Percentiles rank a stretch among this genome's conserved stretches.
phyloP scores from a whole-genome alignment of 2,113 vertebrate species.

The Daphoenositta chrysoptera region DNA sequence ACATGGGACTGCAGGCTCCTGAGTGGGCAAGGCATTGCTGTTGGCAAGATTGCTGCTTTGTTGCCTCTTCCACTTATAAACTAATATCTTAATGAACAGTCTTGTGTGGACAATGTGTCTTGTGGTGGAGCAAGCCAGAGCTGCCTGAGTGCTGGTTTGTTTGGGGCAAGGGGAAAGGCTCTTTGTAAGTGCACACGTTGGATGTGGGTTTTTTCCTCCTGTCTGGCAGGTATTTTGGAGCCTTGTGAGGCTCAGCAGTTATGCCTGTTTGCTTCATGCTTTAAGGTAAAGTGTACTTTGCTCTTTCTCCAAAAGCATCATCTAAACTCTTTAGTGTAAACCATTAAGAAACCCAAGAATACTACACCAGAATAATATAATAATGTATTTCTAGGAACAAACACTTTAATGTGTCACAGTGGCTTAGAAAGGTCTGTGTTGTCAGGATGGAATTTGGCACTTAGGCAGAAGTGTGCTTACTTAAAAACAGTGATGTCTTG shows the following conservation, averaged over 20 bases:
- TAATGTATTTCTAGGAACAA: background rate
- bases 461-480: background rate
- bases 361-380: background rate
- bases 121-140: background rate
- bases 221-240: background rate
- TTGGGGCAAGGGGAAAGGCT: too few relatives aligned
- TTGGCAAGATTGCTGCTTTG: background rate
- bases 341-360: background rate
- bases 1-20: background rate
- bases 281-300: background rate
- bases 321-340: background rate
- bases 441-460: background rate
- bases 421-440: background rate
- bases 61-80: background rate
- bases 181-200: rapidly evolving
- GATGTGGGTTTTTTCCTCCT: background rate
- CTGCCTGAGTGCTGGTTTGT: background rate
- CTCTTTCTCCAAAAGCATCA: rapidly evolving
- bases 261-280: background rate
- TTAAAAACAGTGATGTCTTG: background rate
- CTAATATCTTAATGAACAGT: background rate
- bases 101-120: background rate
- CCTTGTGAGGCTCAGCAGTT: background rate
- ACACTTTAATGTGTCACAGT: background rate
- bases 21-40: background rate